Evolutionary conservation across 2,888 invertebrate species (phyloP), one percentile per base, ranked within the genome.

Genomic region (Epirrhoe alternata): DNA sequence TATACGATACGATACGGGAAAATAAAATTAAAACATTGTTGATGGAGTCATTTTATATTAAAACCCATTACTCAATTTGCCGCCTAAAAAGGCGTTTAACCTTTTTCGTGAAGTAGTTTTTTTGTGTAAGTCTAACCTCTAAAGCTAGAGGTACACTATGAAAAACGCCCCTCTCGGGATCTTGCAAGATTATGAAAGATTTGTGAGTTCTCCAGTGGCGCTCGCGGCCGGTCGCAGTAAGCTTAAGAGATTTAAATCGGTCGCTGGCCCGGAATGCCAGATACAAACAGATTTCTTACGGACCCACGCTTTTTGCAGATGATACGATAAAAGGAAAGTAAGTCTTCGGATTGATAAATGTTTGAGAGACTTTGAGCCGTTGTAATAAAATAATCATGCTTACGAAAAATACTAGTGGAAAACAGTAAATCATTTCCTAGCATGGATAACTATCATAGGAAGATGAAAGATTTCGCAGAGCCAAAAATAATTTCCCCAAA

Each of bases 181-280:
- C 87, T 82, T 79, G 80, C 76, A 81, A 93, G 93, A 93, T 93
- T 93, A 92, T 92, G 90, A 93, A 91, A 93, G 93, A 94, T 93
- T 94, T 94, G 93, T 93, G 94, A 90, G 92, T 86, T 83, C 82
- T 86, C 79, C 83, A 86, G 88, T 84, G 86, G 85, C 83, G 87
- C 86, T 82, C 86, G 85, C 84, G 88, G 86, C 86, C 87, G 85
- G 87, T 88, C 87, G 87, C 86, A 83, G 81, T 82, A 80, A 85
- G 90, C 92, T 92, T 92, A 92, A 93, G 91, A 92, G 92, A 92
- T 93, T 93, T 91, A 92, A 92, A 92, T 92, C 90, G 92, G 82
- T 85, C 90, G 86, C 87, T 90, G 88, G 90, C 85, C 89, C 81
- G 90, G 90, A 91, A 92, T 89, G 84, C 86, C 85, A 88, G 92